Conservation (phyloP, 2,888 invertebrate genomes). For the Thereva unica region DNA sequence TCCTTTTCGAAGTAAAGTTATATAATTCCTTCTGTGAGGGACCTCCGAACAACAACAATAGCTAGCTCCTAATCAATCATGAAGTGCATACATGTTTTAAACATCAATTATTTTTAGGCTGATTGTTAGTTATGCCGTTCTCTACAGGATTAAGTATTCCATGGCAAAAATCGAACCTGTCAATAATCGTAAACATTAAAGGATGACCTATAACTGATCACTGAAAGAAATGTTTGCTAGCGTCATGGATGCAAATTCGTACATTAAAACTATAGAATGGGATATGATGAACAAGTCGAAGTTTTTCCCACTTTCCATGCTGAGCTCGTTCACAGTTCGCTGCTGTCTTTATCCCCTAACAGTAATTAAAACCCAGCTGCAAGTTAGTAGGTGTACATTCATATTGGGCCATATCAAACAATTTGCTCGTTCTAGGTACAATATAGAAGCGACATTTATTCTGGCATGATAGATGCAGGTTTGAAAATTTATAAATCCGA, state of each 20-base stretch:
- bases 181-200: conserved; percentile 38
- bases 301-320: conserved; percentile 89
- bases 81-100: no score
- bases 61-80: no score
- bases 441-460: conserved; percentile 79
- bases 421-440: conserved; percentile 59
- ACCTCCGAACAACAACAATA: no score
- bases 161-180: no score
- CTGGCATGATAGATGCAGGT: conserved; percentile 86
- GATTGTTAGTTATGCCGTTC: no score
- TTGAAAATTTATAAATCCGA: conserved; percentile 82
- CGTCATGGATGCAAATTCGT: conserved; percentile 50
- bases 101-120: no score
- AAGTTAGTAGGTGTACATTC: conserved; percentile 59
- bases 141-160: no score
- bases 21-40: no score
- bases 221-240: conserved; percentile 37
- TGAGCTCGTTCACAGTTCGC: conserved; percentile 67
- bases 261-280: conserved; percentile 91
- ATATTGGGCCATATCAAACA: no score
- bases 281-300: conserved; percentile 97
- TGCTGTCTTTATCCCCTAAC: conserved; percentile 89
- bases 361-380: conserved; percentile 91
- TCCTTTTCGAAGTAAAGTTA: no score
- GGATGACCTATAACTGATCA: conserved; percentile 44